Percentiles rank a stretch among this genome's conserved stretches.
Evolutionary conservation across 2,113 vertebrate species (phyloP).

Genomic region (Hepsetus odoe): DNA sequence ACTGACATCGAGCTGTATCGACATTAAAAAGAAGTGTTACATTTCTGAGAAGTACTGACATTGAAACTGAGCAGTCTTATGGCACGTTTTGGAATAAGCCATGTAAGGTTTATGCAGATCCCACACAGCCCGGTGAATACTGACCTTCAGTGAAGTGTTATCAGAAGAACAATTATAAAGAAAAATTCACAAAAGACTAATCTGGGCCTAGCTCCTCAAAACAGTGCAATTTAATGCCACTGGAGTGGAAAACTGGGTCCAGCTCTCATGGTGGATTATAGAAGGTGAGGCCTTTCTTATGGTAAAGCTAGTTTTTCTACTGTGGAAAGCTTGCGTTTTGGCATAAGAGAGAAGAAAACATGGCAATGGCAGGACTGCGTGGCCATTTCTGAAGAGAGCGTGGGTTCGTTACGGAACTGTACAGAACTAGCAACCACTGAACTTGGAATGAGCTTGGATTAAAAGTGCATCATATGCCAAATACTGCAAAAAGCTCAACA

Average conservation of each 20-base stretch:
- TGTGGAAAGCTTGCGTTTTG: not conserved
- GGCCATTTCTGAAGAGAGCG: conserved; percentile 12
- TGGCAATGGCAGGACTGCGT: conserved; percentile 30
- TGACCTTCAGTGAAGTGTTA: too few relatives aligned
- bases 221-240: not conserved
- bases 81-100: too few relatives aligned
- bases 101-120: too few relatives aligned
- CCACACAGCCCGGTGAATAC: too few relatives aligned
- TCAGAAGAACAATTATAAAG: too few relatives aligned
- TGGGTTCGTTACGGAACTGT: conserved; percentile 8
- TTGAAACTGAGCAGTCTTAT: too few relatives aligned
- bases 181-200: not conserved
- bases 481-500: conserved; percentile 72
- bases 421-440: conserved; percentile 40
- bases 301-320: conserved; percentile 9
- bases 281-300: conserved; percentile 21
- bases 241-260: not conserved
- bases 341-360: conserved; percentile 35
- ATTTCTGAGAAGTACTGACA: too few relatives aligned
- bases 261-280: not conserved
- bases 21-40: too few relatives aligned
- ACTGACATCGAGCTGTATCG: too few relatives aligned
- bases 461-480: conserved; percentile 76
- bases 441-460: conserved; percentile 57
- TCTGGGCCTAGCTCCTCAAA: not conserved